Conservation (phyloP, 2,888 invertebrate genomes). For the Apocheima hispidaria region DNA sequence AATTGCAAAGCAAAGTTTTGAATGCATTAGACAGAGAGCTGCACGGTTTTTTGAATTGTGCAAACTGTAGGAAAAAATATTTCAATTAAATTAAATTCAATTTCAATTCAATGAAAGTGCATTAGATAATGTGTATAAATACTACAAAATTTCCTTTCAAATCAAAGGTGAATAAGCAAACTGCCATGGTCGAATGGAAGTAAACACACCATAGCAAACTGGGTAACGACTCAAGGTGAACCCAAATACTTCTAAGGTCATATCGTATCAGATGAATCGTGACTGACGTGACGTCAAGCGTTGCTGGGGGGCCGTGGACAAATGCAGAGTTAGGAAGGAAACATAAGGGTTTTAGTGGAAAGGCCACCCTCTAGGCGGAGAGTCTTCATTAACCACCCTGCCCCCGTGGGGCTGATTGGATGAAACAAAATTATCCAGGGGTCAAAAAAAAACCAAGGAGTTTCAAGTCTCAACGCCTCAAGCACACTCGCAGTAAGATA, state of each 20-base stretch:
- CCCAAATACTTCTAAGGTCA: neutral
- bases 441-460: no score
- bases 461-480: no score
- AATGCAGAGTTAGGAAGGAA: neutral
- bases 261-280: neutral
- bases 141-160: no score
- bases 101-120: no score
- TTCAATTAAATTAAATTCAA: no score
- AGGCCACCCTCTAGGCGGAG: no score
- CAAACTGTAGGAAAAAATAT: neutral
- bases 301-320: neutral
- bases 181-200: neutral
- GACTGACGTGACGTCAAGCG: neutral
- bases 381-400: no score
- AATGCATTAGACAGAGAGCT: slow-evolving; percentile 8
- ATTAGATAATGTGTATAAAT: no score
- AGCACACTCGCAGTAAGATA: no score
- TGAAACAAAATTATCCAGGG: no score
- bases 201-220: slow-evolving; percentile 1
- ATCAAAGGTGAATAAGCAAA: neutral
- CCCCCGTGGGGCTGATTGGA: no score
- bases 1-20: neutral
- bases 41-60: neutral
- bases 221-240: neutral
- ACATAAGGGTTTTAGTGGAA: no score